Conservation (phyloP, 2,888 invertebrate species). For the Cistogaster globosa region DNA sequence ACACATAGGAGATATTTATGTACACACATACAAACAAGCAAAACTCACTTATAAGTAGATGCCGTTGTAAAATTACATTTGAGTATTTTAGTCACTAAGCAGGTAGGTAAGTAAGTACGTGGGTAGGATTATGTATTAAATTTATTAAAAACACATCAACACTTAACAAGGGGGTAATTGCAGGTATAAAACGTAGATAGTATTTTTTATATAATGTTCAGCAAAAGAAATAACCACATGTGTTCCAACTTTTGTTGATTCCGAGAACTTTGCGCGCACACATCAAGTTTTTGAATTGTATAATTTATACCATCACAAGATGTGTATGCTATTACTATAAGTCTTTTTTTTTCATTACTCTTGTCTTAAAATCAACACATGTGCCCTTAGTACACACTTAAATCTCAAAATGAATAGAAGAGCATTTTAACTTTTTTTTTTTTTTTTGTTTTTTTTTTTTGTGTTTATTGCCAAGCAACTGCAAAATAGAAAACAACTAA, state of each 20-base stretch:
- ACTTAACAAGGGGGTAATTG: conserved; percentile 70
- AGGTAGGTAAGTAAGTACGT: not conserved
- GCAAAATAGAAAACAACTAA: not conserved
- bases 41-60: not conserved
- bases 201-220: conserved; percentile 45
- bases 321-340: not conserved
- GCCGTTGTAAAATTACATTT: conserved; percentile 1
- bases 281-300: too few relatives aligned
- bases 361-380: not conserved
- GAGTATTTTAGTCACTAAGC: conserved; percentile 1
- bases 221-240: not conserved
- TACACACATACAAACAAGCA: not conserved
- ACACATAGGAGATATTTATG: conserved; percentile 7
- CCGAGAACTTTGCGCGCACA: not conserved
- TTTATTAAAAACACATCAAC: conserved; percentile 49
- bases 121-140: conserved; percentile 10
- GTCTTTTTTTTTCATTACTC: not conserved
- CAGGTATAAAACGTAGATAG: conserved; percentile 67
- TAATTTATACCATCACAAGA: not conserved
- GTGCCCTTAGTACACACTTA: not conserved
- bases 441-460: not conserved
- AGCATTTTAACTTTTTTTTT: not conserved
- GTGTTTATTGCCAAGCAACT: not conserved
- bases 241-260: too few relatives aligned
- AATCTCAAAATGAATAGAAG: not conserved